These are phyloP conservation scores for Pammene fasciana DNA, from an alignment of 2,888 invertebrate species.

Conservation along the genomic window DNA sequence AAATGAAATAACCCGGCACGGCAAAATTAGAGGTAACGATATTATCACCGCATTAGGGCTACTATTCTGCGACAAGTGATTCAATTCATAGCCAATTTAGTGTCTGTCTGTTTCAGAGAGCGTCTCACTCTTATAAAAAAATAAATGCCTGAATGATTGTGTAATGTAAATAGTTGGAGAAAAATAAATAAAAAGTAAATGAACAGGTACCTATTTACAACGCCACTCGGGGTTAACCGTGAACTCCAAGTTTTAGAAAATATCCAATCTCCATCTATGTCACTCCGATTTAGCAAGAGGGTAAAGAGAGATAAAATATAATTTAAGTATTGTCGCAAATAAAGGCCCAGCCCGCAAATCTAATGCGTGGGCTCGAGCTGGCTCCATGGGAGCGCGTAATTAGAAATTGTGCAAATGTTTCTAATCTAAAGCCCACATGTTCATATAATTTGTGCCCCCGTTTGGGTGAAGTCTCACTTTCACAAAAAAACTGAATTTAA, in stretches of 20 bases:
- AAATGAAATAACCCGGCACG: background rate
- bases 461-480: background rate
- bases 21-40: background rate
- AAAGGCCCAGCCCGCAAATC: background rate
- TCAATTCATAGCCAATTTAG: background rate
- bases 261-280: too few species aligned
- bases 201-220: too few species aligned
- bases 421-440: background rate
- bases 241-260: too few species aligned
- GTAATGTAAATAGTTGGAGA: too few species aligned
- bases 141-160: too few species aligned
- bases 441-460: background rate
- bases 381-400: constrained; percentile 1
- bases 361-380: background rate
- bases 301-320: too few species aligned
- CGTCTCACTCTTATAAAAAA: too few species aligned
- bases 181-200: too few species aligned
- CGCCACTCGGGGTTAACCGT: too few species aligned
- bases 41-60: background rate
- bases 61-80: background rate
- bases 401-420: background rate
- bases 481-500: too few species aligned
- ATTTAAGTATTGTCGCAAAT: too few species aligned
- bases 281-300: too few species aligned
- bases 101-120: background rate